Base-by-base conservation (phyloP, 2,113 vertebrate species). In the Arothron firmamentum region DNA sequence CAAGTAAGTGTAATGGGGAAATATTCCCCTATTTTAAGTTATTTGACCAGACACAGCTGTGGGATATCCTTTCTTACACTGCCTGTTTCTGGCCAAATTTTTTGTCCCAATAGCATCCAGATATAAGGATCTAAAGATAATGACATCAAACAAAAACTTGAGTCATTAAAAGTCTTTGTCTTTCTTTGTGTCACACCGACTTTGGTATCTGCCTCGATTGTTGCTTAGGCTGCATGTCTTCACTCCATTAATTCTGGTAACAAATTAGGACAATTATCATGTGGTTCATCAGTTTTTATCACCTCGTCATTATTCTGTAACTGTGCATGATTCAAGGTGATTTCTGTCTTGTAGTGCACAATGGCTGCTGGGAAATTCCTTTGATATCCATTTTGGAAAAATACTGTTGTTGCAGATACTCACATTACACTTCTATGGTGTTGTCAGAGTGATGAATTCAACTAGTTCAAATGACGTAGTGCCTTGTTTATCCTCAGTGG, bases 281-380 rank as follows among this genome's bases (percentile, higher is more conserved):
- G 62, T 56, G 62, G 65, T 78, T 76, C 63, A 82, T 85, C 67
- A 42, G 61, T 68, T 73, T 87, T 80, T 84, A 78, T 72, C 62
- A 68, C 67, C 72, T 66, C 20, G 31, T 74, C 62, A 70, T 74
- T 74, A 80, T 31, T 48, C 38, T 77, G 34, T 82, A 67, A 77
- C 72, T 70, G 59, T 70, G 52, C 41, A 25, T 57, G 34, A 73
- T 75, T 75, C 64, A 69, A 65, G 63, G 70, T 75, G 69, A 76
- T 80, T 79, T 54, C 62, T 4, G 13, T 63, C 48, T 57, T 52
- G 59, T 78, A 53, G 41, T 38, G 34, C 67, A 69, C 75, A 77
- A 80, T 66, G 50, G 52, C 52, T 62, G 43, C 60, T 67, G 42
- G 9, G 51, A 72, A 63, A 59, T 70, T 69, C 19, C 17, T 20